Base-by-base conservation (phyloP, 37 sponge, comb jelly and placozoan genomes). In the Geodia barretti region DNA sequence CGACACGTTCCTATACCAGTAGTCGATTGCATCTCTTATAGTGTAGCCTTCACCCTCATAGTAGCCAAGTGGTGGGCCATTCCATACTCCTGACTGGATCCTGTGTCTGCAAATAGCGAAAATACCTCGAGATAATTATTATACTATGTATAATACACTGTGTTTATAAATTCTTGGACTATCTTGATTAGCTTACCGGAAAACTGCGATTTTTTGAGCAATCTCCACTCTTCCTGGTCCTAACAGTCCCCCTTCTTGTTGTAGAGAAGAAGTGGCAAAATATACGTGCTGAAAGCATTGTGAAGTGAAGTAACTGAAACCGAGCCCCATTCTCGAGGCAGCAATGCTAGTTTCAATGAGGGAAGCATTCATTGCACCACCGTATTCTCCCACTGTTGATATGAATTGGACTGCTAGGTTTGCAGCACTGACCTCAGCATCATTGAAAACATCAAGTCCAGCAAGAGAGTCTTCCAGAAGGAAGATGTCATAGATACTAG, bases 401-500 rank as follows among this genome's bases (percentile, higher is more conserved):
- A 75, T 31, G 34, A 43, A 75, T 4, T 30, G 41, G 3, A 75
- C 1, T 17, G 8, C 34, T 23, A 75, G 54, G 54, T 14, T 14
- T 17, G 54, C 14, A 14, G 11, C 14, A 24, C 34, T 35, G n/a
- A 30, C 41, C 40, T 42, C 29, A 47, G 30, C n/a, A 39, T 39
- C 54, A 3, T 75, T 59, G 4, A n/a, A 4, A 59, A 8, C 11
- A 75, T 42, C 30, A 21, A 32, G 68, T 17, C 21, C 11, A 21
- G 62, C 42, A 28, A 90, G 69, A 43, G 87, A 74, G 23, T 61
- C 79, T 4, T 79, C 70, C 17, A 91, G 76, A 20, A 95, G 66
- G 74, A 80, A 95, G 54, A 84, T 71, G 58, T 95, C 95, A 54
- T 91, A 95, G 1, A 95, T 43, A 17, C 92, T 87, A 47, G 39